Evolutionary conservation across 2,113 vertebrate species (phyloP).

Genomic region (Plectropomus leopardus): DNA sequence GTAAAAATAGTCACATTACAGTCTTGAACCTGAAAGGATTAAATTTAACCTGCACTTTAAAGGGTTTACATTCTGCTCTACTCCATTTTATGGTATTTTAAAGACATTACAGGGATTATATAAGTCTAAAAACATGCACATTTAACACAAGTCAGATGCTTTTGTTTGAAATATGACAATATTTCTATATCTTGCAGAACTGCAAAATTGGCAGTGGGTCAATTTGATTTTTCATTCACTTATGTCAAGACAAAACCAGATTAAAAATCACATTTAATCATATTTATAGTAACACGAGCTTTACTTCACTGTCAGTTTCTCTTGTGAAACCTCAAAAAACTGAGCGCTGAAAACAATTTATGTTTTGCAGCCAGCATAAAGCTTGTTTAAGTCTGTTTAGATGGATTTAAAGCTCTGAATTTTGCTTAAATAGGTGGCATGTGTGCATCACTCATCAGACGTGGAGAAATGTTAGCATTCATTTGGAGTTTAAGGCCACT

Average conservation of each 20-base stretch:
- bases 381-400: background rate
- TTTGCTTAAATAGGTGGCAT: background rate
- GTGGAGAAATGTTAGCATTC: too few relatives aligned
- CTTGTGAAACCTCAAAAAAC: background rate
- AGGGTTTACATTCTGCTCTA: background rate
- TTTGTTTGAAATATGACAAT: background rate
- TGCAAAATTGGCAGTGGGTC: background rate
- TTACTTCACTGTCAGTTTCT: background rate
- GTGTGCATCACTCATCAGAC: background rate
- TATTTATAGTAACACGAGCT: background rate
- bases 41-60: background rate
- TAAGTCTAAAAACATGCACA: background rate
- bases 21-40: constrained; percentile 1
- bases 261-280: background rate
- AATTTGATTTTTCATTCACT: background rate
- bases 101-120: background rate
- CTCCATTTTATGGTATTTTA: background rate
- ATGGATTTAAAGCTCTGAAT: background rate
- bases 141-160: background rate
- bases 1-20: constrained; percentile 40
- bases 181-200: background rate
- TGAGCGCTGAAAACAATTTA: background rate
- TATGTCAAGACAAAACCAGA: too few relatives aligned
- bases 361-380: background rate
- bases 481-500: too few relatives aligned